Percentiles rank a stretch among this genome's conserved stretches.
Conservation (phyloP, 2,888 invertebrate genomes). For the Malachius bipustulatus region DNA sequence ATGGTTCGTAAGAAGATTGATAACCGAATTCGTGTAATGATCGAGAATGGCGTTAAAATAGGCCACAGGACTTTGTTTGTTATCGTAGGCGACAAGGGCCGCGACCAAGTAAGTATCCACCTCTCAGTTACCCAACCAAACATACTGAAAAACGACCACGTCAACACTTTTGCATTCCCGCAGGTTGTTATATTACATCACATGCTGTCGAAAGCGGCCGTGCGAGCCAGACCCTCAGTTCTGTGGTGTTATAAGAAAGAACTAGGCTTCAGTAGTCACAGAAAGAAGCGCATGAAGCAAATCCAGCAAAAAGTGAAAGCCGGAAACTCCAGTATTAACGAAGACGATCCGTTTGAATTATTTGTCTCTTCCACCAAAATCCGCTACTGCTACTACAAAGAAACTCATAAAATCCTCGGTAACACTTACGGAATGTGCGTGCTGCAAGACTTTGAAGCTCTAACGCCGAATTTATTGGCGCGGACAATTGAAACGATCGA, state of each 20-base stretch:
- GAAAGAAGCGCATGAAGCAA: constrained; percentile 83
- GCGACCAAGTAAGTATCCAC: constrained; percentile 83
- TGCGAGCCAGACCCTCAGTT: constrained; percentile 86
- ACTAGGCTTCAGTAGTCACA: constrained; percentile 54
- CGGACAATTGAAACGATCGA: constrained; percentile 96
- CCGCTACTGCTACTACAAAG: constrained; percentile 92
- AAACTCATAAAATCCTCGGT: constrained; percentile 95
- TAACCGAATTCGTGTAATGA: constrained; percentile 85
- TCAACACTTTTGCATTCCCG: constrained; percentile 17
- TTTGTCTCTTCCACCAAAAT: constrained; percentile 94
- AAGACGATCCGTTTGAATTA: constrained; percentile 93
- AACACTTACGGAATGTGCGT: constrained; percentile 84
- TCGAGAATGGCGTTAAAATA: constrained; percentile 89
- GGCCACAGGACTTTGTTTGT: constrained; percentile 91
- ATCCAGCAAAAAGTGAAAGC: constrained; percentile 73
- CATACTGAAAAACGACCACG: too few species aligned
- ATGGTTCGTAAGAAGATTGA: constrained; percentile 95
- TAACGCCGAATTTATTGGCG: constrained; percentile 93
- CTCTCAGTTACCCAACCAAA: too few species aligned
- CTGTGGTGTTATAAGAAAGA: constrained; percentile 97
- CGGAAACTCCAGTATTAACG: constrained; percentile 79
- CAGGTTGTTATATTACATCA: constrained; percentile 95
- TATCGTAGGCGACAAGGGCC: constrained; percentile 88
- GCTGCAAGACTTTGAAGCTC: constrained; percentile 78
- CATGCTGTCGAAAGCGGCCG: constrained; percentile 88